phyloP scores from a whole-genome alignment of 2,888 invertebrate genomes.

The Meliscaeva auricollis region DNA sequence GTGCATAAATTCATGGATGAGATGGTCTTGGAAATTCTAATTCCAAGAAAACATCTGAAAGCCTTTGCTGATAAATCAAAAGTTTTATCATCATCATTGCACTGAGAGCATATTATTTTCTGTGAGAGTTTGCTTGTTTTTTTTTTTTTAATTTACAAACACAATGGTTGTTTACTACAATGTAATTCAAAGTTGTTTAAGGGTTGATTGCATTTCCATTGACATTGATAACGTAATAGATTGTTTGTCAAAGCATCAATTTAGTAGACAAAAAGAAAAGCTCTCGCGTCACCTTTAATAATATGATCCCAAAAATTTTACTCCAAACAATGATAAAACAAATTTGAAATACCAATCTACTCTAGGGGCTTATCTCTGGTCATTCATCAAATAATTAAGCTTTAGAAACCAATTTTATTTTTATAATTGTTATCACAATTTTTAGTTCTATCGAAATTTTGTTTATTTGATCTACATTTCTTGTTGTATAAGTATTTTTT shows the following conservation, averaged over 20 bases:
- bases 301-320: background rate
- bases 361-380: background rate
- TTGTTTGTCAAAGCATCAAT: background rate
- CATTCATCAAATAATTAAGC: background rate
- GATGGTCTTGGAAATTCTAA: constrained; percentile 43
- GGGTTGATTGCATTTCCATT: constrained; percentile 28
- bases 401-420: constrained; percentile 8
- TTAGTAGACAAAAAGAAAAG: constrained; percentile 5
- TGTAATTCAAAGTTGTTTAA: constrained; percentile 2
- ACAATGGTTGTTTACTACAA: constrained; percentile 12
- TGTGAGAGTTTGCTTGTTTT: background rate
- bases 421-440: background rate
- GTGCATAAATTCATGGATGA: constrained; percentile 28
- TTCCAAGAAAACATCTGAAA: constrained; percentile 33
- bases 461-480: constrained; percentile 17
- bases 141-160: constrained; percentile 4
- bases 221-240: constrained; percentile 14
- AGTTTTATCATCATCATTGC: constrained; percentile 6
- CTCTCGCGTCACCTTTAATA: background rate
- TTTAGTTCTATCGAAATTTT: background rate
- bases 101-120: background rate
- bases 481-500: background rate
- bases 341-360: no score
- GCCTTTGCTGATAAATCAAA: constrained; percentile 20
- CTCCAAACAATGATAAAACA: background rate